Evolutionary conservation across 2,797 vertebrate genomes (phyloP), one percentile per base, ranked within the genome.

Genomic region (Presbytis comata): DNA sequence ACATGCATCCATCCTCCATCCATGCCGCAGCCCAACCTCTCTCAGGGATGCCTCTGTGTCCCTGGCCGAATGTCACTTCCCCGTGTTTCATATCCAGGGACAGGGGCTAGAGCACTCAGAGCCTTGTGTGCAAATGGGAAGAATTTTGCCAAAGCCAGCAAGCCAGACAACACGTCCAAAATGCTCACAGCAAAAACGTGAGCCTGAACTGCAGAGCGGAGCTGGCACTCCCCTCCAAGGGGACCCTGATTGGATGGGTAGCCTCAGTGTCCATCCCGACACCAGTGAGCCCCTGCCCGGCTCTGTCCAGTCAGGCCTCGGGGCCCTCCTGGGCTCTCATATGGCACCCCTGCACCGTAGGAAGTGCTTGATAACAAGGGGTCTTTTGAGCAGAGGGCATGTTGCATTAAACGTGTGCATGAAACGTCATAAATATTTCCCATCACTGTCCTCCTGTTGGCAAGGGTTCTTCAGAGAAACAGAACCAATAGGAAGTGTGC

Each of bases 231-330:
- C 24, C 17, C 82, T 5, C 48, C 50, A n/a, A 36, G 57, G 26
- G 48, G 12, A 67, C 33, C 74, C 41, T 10, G 2, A 5, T 8
- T n/a, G 14, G 39, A 50, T 0, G 4, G 28, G 75, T 3, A 6
- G 11, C 33, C 16, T 0, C 3, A 0, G 5, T 30, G n/a, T 28
- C 30, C 12, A 4, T 33, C 46, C 22, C 11, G 0, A 28, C n/a
- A 19, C 46, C 57, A 14, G 44, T 2, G 5, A 28, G 17, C 28
- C 53, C 21, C 44, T 33, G 50, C 33, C 33, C 2, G 6, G 50
- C 19, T 33, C 64, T 36, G 9, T 9, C 30, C 39, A 19, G 22
- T 89, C 1, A 19, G 1, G 36, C 33, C 28, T 24, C 1, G 0
- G 33, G 14, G 22, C 21, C 59, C 70, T n/a, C 44, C 55, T 0